A percentile compares a stretch with the other conserved stretches of the same genome.
Conservation (phyloP, 2,113 vertebrate species). For the Vireo altiloquus region DNA sequence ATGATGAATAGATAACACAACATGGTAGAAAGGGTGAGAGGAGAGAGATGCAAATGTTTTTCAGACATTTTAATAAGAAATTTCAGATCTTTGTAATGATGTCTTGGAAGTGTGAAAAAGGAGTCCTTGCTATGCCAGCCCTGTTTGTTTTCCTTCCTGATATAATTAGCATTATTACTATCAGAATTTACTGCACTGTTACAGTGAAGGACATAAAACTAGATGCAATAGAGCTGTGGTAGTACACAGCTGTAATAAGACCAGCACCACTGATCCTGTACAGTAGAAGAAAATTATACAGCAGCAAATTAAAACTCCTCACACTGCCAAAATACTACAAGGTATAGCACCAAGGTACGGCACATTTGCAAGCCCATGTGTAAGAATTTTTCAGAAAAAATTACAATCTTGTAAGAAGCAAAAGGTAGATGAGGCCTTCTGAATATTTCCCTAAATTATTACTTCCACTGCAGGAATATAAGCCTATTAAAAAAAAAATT, state of each 20-base stretch:
- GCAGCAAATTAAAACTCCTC: not conserved
- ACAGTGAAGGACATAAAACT: not conserved
- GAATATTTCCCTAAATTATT: not conserved
- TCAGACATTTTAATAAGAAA: not conserved
- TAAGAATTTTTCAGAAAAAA: not conserved
- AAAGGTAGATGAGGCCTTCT: not conserved
- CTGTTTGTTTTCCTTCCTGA: not conserved
- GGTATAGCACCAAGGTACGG: accelerated
- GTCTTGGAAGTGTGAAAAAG: not conserved
- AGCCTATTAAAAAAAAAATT: not conserved
- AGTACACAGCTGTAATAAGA: not conserved
- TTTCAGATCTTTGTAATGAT: not conserved
- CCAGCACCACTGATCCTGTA: not conserved
- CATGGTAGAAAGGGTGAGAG: not conserved
- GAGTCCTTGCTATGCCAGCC: not conserved
- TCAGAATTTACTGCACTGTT: not conserved
- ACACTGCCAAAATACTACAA: not conserved
- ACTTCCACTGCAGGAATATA: not conserved
- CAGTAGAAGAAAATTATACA: not conserved
- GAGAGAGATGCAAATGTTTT: not conserved
- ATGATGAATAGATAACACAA: not conserved
- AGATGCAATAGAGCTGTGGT: not conserved
- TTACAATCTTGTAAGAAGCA: not conserved
- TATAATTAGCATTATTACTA: not conserved
- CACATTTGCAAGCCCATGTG: not conserved